Percentiles rank a stretch among this genome's conserved stretches.
Conservation (phyloP, 2,113 vertebrate species). For the Gavialis gangeticus region DNA sequence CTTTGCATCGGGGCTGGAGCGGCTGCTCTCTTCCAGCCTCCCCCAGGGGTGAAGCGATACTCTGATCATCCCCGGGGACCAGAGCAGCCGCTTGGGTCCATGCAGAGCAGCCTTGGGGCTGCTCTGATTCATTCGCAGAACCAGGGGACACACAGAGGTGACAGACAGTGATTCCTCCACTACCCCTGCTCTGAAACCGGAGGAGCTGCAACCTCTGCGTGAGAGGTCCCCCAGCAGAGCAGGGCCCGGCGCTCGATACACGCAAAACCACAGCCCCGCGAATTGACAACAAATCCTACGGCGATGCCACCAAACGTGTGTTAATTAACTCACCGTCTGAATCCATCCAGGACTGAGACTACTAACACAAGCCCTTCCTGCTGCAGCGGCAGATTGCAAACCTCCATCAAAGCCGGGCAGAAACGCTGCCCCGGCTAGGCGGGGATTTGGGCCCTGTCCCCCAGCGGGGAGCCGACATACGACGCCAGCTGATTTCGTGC, state of each 20-base stretch:
- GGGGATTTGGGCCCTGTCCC: neutral
- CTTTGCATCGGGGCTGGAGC: neutral
- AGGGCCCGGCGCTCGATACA: neutral
- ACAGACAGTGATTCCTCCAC: neutral
- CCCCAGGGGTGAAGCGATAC: neutral
- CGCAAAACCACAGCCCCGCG: neutral
- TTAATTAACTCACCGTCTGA: neutral
- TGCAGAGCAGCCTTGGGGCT: neutral
- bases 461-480: neutral
- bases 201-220: neutral
- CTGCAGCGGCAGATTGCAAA: neutral
- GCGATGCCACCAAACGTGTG: neutral
- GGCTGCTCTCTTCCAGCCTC: neutral
- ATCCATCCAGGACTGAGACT: neutral
- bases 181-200: no score
- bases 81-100: neutral
- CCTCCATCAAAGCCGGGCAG: neutral
- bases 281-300: neutral
- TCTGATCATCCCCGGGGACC: neutral
- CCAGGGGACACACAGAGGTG: neutral
- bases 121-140: neutral
- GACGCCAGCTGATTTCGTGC: neutral
- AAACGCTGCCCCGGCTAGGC: accelerated
- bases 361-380: neutral
- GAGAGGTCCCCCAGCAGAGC: neutral